phyloP scores from a whole-genome alignment of 2,797 vertebrate genomes.

The Cuculus canorus region DNA sequence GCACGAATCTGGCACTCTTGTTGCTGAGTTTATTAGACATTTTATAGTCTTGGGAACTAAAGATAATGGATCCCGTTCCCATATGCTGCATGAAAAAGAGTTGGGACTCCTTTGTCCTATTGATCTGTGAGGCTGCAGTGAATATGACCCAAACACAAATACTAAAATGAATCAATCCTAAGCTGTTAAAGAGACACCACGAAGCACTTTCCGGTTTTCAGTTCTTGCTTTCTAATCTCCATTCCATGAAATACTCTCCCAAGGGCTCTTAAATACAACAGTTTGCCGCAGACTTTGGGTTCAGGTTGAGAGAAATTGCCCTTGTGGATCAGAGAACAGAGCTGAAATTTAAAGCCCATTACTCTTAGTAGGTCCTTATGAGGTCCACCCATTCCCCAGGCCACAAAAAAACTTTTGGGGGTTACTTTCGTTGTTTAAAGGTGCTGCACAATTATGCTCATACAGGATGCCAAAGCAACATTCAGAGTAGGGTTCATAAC shows the following conservation, averaged over 20 bases:
- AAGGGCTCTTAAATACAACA: conserved; percentile 24
- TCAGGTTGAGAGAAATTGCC: conserved; percentile 4
- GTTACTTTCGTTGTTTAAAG: neutral
- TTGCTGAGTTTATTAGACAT: conserved; percentile 71
- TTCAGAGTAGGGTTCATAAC: neutral
- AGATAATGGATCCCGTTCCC: conserved; percentile 60
- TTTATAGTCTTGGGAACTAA: conserved; percentile 71
- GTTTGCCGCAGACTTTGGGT: conserved; percentile 5
- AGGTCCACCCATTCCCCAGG: neutral
- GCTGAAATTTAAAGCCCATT: neutral
- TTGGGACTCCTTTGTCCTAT: conserved; percentile 28
- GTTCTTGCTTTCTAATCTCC: conserved; percentile 42
- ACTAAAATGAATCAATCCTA: conserved; percentile 50
- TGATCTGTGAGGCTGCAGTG: conserved; percentile 37
- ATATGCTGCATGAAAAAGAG: conserved; percentile 59
- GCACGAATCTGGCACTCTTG: conserved; percentile 43
- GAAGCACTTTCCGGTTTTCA: conserved; percentile 26
- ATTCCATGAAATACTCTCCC: conserved; percentile 43
- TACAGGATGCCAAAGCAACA: neutral
- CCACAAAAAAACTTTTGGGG: neutral
- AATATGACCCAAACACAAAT: conserved; percentile 20
- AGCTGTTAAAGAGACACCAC: conserved; percentile 25
- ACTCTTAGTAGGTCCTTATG: neutral
- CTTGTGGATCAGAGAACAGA: neutral
- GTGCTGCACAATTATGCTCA: neutral